Evolutionary conservation across 2,888 invertebrate species (phyloP), one percentile per base, ranked within the genome.

Genomic region (Cabera pusaria): DNA sequence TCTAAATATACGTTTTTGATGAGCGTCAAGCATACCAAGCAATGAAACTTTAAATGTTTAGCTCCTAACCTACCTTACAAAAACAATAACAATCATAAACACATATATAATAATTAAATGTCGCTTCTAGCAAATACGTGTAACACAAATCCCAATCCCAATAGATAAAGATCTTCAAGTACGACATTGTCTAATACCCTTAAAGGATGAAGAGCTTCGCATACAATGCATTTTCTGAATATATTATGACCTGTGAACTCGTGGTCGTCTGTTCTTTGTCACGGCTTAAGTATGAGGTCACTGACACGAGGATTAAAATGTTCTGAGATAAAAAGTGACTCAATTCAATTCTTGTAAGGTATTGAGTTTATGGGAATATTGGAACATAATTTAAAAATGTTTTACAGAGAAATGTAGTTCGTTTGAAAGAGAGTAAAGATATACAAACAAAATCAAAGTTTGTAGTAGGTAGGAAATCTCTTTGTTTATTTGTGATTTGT

Each of bases 181-280:
- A 62, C 70, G 66, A 70, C 72, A 79, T 86, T 84, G 83, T 87
- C 65, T 80, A 78, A 60, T 47, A 74, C 70, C 48, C 42, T 52
- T 52, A 35, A 21, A 25, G 25, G 25, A 42, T 42, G 25, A 42
- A 32, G 40, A 39, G 46, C 32, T 38, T 20, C 34, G 34, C 38
- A 28, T 43, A 83, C 82, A 85, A 83, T 79, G 78, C 74, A 80
- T 84, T 80, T 81, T 83, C 79, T 81, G 82, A 81, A 87, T 87
- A 76, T 71, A 81, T 84, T 82, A 79, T 72, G 79, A 82, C 72
- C 77, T 77, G 73, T 78, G 78, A 78, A 77, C 73, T 35, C 32
- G 12, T 8, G 26, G 45, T 49, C 48, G 47, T 48, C 44, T 49
- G 36, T 51, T 49, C 37, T 70, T 68, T 71, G 72, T 72, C 55